A percentile compares a stretch with the other conserved stretches of the same genome.
Conservation (phyloP, 2,888 invertebrate species). For the Machimus rusticus region DNA sequence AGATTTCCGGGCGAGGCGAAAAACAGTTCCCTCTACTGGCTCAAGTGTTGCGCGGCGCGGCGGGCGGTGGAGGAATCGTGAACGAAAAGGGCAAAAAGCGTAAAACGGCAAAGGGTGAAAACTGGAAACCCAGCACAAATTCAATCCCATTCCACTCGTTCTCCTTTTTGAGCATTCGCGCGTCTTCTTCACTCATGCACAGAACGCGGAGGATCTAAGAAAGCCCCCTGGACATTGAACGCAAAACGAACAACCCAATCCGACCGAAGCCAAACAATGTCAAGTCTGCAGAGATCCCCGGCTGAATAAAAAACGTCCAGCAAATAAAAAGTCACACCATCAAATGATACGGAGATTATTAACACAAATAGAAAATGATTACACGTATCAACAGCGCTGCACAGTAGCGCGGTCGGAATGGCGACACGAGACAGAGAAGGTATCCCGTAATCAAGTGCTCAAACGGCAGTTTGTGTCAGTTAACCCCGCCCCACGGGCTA, state of each 20-base stretch:
- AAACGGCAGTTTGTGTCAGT: not conserved
- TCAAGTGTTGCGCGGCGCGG: slow-evolving; percentile 17
- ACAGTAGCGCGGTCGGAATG: not conserved
- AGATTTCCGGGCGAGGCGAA: slow-evolving; percentile 38
- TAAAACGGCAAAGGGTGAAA: slow-evolving; percentile 14
- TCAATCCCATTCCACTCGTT: not conserved
- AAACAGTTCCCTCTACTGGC: slow-evolving; percentile 13
- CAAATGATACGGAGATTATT: slow-evolving; percentile 46
- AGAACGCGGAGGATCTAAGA: slow-evolving; percentile 16
- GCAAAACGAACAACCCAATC: slow-evolving; percentile 32
- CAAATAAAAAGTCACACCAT: slow-evolving; percentile 43
- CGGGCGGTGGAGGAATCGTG: not conserved
- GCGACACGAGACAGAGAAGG: slow-evolving; percentile 5
- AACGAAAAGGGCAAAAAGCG: slow-evolving; percentile 7
- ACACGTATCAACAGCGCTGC: slow-evolving; percentile 44
- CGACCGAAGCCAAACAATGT: slow-evolving; percentile 37
- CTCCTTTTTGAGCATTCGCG: not conserved
- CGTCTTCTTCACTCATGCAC: not conserved
- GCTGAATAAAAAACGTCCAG: slow-evolving; percentile 37
- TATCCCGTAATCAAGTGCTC: not conserved
- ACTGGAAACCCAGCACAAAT: not conserved
- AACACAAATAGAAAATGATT: slow-evolving; percentile 47
- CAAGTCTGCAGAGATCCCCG: slow-evolving; percentile 32
- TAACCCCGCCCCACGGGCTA: slow-evolving; percentile 14
- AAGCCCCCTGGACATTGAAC: slow-evolving; percentile 20